Conservation (phyloP, 1,140 invertebrate species). For the Maniola jurtina region DNA sequence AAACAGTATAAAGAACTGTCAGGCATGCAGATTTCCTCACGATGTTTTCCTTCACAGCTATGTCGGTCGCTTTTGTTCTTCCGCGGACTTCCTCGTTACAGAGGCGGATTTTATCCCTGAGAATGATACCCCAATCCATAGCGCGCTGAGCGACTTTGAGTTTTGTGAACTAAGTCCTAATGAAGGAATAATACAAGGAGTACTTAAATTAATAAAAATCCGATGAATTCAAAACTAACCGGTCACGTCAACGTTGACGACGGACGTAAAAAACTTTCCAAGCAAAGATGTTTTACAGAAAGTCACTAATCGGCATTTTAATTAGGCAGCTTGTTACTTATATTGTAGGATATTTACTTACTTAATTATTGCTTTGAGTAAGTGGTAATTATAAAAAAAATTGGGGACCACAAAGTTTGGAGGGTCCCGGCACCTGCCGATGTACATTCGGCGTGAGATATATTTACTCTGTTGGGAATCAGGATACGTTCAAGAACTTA, state of each 20-base stretch:
- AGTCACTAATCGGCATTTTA: conserved; percentile 29
- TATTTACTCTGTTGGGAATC: neutral
- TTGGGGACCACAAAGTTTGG: conserved; percentile 35
- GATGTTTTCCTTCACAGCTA: too few species aligned
- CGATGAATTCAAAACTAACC: neutral
- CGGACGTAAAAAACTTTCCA: conserved; percentile 1
- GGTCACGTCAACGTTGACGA: conserved; percentile 5
- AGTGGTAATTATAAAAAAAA: conserved; percentile 51
- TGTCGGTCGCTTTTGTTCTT: too few species aligned
- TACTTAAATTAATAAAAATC: too few species aligned
- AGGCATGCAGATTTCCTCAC: too few species aligned
- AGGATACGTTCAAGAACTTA: neutral
- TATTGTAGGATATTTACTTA: conserved; percentile 46
- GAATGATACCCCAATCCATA: too few species aligned
- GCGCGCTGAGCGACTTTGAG: too few species aligned
- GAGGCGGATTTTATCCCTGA: too few species aligned
- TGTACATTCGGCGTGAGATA: neutral
- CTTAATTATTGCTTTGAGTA: conserved; percentile 48
- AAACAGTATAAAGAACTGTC: too few species aligned
- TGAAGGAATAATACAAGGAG: too few species aligned
- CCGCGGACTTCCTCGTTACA: too few species aligned
- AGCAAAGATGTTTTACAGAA: conserved; percentile 26
- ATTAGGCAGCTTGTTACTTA: conserved; percentile 32
- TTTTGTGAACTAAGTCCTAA: too few species aligned
- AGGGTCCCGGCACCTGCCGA: conserved; percentile 42